Conservation (phyloP, 2,113 vertebrate species). For the Cromileptes altivelis region DNA sequence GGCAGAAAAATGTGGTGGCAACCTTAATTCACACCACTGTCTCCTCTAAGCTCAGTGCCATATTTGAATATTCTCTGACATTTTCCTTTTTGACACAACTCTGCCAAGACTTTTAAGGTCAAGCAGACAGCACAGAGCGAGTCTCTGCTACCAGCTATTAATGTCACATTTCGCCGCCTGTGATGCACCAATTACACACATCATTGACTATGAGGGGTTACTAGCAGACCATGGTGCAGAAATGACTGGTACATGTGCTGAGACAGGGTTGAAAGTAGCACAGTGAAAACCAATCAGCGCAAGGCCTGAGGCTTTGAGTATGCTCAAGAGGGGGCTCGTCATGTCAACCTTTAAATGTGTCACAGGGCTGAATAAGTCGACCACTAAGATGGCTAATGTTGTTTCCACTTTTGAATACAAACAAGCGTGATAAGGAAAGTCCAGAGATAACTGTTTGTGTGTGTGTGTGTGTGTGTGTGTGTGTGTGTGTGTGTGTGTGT, state of each 20-base stretch:
- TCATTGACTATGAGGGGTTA: conserved; percentile 30
- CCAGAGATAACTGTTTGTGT: conserved; percentile 53
- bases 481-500: conserved; percentile 18
- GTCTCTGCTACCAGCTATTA: conserved; percentile 23
- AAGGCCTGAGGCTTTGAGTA: conserved; percentile 40
- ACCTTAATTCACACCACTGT: neutral
- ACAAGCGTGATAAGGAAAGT: conserved; percentile 58
- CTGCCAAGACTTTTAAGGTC: conserved; percentile 8
- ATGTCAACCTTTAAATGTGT: conserved; percentile 57
- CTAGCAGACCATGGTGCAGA: neutral
- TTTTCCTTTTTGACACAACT: neutral
- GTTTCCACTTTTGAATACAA: conserved; percentile 60
- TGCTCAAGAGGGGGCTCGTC: conserved; percentile 22
- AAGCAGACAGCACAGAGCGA: neutral
- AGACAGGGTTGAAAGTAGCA: conserved; percentile 30
- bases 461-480: conserved; percentile 25
- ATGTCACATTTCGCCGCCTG: conserved; percentile 28
- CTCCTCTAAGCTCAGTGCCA: neutral
- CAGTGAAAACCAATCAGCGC: conserved; percentile 20
- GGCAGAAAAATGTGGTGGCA: neutral
- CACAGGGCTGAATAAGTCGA: conserved; percentile 47
- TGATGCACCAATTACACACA: conserved; percentile 61
- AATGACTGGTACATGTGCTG: conserved; percentile 39
- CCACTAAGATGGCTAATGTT: conserved; percentile 58
- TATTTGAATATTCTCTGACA: neutral